Conservation (phyloP, 2,888 invertebrate species). For the Xanthia icteritia region DNA sequence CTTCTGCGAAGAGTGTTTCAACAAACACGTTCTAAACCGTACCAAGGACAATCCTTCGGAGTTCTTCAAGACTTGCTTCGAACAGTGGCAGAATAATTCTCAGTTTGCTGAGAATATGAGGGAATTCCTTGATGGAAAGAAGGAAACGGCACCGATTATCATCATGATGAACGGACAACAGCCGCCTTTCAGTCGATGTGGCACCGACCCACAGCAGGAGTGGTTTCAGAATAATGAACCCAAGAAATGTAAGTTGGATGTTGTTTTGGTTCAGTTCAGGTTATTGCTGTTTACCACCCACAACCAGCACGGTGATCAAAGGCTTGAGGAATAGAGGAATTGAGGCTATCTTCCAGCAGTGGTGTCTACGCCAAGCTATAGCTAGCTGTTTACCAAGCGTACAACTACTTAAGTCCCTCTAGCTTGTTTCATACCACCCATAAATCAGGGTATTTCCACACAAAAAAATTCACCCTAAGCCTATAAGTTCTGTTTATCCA, state of each 20-base stretch:
- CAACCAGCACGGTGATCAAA: neutral
- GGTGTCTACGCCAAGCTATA: neutral
- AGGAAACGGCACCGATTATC: conserved; percentile 78
- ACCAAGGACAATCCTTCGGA: conserved; percentile 82
- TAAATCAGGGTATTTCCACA: too few relatives aligned
- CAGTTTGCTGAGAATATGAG: conserved; percentile 82
- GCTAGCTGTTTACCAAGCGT: neutral
- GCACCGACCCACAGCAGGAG: conserved; percentile 75
- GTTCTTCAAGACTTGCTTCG: conserved; percentile 85
- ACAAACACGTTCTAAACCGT: conserved; percentile 79
- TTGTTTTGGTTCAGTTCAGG: neutral
- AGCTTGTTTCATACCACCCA: neutral
- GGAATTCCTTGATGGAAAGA: conserved; percentile 79
- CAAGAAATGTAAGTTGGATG: conserved; percentile 79
- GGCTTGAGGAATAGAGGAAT: too few relatives aligned
- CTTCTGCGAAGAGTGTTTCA: conserved; percentile 86
- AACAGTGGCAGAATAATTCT: conserved; percentile 84
- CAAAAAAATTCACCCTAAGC: too few relatives aligned
- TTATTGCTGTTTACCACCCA: neutral
- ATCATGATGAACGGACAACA: conserved; percentile 83
- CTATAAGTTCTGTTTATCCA: too few relatives aligned
- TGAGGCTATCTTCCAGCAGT: neutral
- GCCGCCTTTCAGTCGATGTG: conserved; percentile 80
- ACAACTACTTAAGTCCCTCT: neutral
- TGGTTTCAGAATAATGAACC: conserved; percentile 79